phyloP scores from a whole-genome alignment of 2,113 vertebrate species.

The Nothocercus nigrocapillus region DNA sequence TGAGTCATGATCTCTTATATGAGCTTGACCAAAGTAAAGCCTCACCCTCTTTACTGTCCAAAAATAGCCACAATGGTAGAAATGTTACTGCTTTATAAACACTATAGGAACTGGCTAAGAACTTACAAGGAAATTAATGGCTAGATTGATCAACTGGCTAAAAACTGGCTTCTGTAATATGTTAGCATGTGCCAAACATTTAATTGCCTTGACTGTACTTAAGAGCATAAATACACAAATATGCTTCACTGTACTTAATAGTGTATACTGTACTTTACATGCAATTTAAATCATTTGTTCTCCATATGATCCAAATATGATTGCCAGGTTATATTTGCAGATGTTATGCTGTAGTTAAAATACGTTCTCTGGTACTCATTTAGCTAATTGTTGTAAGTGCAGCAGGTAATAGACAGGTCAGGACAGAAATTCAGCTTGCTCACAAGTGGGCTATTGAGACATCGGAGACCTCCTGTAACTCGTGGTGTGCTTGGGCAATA shows the following conservation, averaged over 20 bases:
- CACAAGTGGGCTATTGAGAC: background rate
- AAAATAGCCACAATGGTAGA: background rate
- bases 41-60: accelerated
- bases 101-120: background rate
- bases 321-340: background rate
- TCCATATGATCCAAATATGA: background rate
- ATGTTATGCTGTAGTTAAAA: background rate
- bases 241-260: background rate
- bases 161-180: background rate
- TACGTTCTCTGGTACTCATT: background rate
- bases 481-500: background rate
- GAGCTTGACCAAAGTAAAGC: background rate
- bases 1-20: background rate
- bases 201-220: background rate
- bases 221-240: background rate
- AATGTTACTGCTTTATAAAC: background rate
- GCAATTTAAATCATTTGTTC: background rate
- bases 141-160: background rate
- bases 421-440: background rate
- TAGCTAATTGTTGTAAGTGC: background rate
- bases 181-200: background rate
- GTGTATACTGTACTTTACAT: background rate
- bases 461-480: background rate
- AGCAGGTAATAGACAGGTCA: background rate
- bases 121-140: background rate